A percentile compares a stretch with the other conserved stretches of the same genome.
These are phyloP conservation scores for Toxotes lorentzi DNA, from an alignment of 2,797 vertebrate species.

Conservation along the genomic window DNA sequence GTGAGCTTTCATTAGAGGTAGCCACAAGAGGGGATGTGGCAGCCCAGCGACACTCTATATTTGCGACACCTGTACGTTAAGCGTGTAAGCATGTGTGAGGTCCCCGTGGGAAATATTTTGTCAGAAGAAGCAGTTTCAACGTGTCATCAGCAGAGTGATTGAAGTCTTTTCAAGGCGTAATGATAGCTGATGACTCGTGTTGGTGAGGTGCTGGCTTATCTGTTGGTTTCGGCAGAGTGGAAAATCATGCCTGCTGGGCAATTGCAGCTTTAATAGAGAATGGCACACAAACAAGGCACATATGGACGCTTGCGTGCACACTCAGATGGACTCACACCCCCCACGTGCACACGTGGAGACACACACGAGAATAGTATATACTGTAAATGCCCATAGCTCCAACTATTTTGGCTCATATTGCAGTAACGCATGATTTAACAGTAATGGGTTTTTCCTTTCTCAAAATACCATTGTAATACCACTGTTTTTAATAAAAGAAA, in stretches of 20 bases:
- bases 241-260: conserved; percentile 73
- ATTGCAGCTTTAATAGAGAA: conserved; percentile 70
- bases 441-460: neutral
- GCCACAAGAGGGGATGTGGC: conserved; percentile 5
- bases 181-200: conserved; percentile 60
- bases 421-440: neutral
- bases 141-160: conserved; percentile 53
- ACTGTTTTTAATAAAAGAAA: neutral
- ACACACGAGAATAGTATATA: conserved; percentile 2
- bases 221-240: conserved; percentile 60
- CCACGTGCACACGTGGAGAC: conserved; percentile 21
- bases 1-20: conserved; percentile 33
- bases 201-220: conserved; percentile 52
- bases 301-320: conserved; percentile 56
- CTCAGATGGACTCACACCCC: conserved; percentile 30
- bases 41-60: conserved; percentile 24
- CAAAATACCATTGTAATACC: neutral
- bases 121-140: conserved; percentile 37
- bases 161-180: conserved; percentile 61
- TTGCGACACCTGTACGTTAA: conserved; percentile 28
- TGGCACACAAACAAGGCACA: conserved; percentile 72
- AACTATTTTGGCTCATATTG: neutral
- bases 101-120: conserved; percentile 52
- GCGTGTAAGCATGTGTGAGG: conserved; percentile 24
- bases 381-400: neutral